Evolutionary conservation across 2,113 vertebrate genomes (phyloP), one percentile per base, ranked within the genome.

Genomic region (Erythrolamprus reginae): DNA sequence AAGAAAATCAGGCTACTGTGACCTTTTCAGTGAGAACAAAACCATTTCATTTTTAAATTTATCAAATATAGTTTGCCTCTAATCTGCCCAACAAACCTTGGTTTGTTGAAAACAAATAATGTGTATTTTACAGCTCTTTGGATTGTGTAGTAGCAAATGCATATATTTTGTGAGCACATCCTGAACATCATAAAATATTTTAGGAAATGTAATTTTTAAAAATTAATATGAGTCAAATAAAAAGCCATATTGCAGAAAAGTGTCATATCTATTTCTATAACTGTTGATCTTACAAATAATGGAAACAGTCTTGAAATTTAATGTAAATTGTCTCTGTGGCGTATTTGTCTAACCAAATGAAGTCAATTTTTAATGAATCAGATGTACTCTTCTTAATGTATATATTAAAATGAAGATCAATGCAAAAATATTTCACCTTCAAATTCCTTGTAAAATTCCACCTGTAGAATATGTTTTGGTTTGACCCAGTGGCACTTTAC

Each of bases 231-330:
- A 93, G 90, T 93, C 91, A 95, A 95, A 28, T 93, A 94, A 94
- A 95, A 97, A 97, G 97, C 97, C 97, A 98, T 97, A 97, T 97
- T 97, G 94, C 96, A 96, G 91, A 95, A 97, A 93, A 89, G 94
- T 96, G 95, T 96, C 93, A 92, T 94, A 93, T 21, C 94, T 96
- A 95, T 95, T 93, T 93, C 93, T 94, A 95, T 92, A 94, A 93
- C 89, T 95, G 89, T 93, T 89, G 93, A 94, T 94, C 95, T 95
- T 92, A 93, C 93, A 84, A 94, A 92, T 95, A 95, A 93, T 95
- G 93, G 89, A 45, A 48, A 77, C 86, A 82, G 15, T 84, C 93
- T 96, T 88, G 92, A 28, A 94, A 94, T 95, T 92, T 88, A 96
- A 92, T 93, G 94, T 92, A n/a, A 91, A 92, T 90, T 86, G 58